Evolutionary conservation across 2,888 invertebrate species (phyloP).

Genomic region (Koerneria pararmatus): DNA sequence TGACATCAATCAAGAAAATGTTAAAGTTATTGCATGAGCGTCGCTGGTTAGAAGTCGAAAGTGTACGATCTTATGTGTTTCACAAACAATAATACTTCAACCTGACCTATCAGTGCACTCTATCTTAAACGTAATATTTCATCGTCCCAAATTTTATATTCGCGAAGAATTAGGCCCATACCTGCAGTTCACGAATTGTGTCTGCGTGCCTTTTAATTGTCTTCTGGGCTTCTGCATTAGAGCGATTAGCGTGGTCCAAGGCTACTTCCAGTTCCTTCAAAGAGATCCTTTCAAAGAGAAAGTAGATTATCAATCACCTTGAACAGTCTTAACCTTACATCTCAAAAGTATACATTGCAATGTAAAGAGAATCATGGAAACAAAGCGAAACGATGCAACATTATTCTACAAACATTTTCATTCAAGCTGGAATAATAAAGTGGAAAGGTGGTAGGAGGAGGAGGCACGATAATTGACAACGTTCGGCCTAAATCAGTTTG

Average conservation of each 20-base stretch:
- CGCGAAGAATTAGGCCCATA: constrained; percentile 72
- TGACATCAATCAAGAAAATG: neutral
- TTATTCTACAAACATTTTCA: neutral
- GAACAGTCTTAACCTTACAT: neutral
- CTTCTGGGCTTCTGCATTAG: constrained; percentile 72
- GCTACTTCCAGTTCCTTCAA: constrained; percentile 85
- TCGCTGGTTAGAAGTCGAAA: neutral
- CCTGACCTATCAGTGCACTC: neutral
- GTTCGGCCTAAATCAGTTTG: too few species aligned
- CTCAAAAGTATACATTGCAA: neutral
- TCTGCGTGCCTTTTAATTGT: constrained; percentile 88
- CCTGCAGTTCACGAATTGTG: constrained; percentile 73
- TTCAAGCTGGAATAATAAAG: neutral
- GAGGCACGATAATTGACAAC: neutral
- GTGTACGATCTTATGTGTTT: neutral
- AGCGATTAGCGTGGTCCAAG: constrained; percentile 94
- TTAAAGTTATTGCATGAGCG: neutral
- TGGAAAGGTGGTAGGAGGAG: neutral
- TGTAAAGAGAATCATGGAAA: neutral
- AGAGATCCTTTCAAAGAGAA: constrained; percentile 11
- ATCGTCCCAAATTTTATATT: neutral
- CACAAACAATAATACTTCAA: neutral
- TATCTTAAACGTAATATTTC: neutral
- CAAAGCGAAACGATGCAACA: neutral
- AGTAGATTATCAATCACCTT: too few species aligned